Base-by-base conservation (phyloP, 2,888 invertebrate genomes). In the Nephrotoma guestfalica region DNA sequence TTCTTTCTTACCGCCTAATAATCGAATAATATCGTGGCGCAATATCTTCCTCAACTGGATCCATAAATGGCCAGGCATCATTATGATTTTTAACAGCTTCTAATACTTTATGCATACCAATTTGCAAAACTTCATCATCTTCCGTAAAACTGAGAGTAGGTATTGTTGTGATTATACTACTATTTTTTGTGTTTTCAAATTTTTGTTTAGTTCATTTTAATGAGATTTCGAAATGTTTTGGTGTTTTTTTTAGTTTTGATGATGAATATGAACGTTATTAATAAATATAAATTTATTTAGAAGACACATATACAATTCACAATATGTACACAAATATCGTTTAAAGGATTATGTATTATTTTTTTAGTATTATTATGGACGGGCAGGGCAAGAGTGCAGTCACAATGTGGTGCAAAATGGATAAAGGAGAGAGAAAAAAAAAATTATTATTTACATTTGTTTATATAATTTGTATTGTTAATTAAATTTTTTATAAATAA, bases 11-110 rank as follows among this genome's bases (percentile, higher is more conserved):
- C 92, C 93, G 93, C 88, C 95, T 91, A 71, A 95, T 95, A 42
- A 95, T 94, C 0, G 95, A 93, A 89, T 95, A 95, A 90, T 95
- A 96, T 91, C 96, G 96, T 0, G 98, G 98, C 0, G 98, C 98
- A 90, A 96, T 97, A 89, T 97, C 96, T 90, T 98, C 97, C 89
- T 97, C 97, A 0, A 98, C 98, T 0, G 98, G 97, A 90, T 97
- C 97, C 90, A 96, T 93, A 91, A 98, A 98, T 0, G 98, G 98
- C 98, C 98, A 98, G 0, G 98, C 97, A 90, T 98, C 97, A 87
- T 96, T 95, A 90, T 98, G 97, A 89, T 95, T 95, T 89, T 96
- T 96, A 57, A 98, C 94, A 89, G 95, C 94, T 90, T 97, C 96
- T 87, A 98, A 92, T 87, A 98, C 97, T 93, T 97, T 97, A 91